Percentiles rank a stretch among this genome's conserved stretches.
These are phyloP conservation scores for Phaethornis superciliosus DNA, from an alignment of 2,113 vertebrate genomes.

Conservation along the genomic window DNA sequence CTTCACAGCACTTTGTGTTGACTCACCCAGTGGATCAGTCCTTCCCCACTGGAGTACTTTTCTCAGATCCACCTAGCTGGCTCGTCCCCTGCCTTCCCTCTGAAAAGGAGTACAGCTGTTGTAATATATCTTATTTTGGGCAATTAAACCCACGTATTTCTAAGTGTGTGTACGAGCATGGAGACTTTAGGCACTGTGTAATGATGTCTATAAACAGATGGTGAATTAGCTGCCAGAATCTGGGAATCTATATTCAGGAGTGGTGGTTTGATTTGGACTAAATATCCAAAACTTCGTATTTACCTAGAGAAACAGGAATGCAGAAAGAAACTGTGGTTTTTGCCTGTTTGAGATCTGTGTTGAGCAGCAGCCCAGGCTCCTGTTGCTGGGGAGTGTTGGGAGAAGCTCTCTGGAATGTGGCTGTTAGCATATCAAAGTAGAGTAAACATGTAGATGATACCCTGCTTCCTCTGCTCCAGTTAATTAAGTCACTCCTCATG, in stretches of 20 bases:
- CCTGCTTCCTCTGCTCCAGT: slow-evolving; percentile 49
- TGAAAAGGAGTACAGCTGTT: neutral
- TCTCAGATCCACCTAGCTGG: neutral
- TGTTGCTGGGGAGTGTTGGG: neutral
- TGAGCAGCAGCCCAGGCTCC: neutral
- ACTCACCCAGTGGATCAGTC: neutral
- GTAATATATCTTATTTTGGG: neutral
- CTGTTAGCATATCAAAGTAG: slow-evolving; percentile 47
- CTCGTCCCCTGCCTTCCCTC: neutral
- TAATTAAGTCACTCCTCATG: slow-evolving; percentile 3
- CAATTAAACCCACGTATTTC: neutral
- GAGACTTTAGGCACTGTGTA: neutral
- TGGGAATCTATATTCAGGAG: neutral
- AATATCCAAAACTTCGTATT: neutral
- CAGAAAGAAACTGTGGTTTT: neutral
- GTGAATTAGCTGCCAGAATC: neutral
- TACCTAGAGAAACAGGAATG: neutral
- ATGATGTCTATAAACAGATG: neutral
- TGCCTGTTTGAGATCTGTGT: neutral
- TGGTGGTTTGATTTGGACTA: neutral
- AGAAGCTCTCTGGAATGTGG: slow-evolving; percentile 30
- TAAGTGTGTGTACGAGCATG: neutral
- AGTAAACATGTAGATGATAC: slow-evolving; percentile 53
- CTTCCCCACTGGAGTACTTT: neutral
- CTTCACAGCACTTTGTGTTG: neutral